phyloP scores from a whole-genome alignment of 2,113 vertebrate species.

The Eudyptes chrysolophus region DNA sequence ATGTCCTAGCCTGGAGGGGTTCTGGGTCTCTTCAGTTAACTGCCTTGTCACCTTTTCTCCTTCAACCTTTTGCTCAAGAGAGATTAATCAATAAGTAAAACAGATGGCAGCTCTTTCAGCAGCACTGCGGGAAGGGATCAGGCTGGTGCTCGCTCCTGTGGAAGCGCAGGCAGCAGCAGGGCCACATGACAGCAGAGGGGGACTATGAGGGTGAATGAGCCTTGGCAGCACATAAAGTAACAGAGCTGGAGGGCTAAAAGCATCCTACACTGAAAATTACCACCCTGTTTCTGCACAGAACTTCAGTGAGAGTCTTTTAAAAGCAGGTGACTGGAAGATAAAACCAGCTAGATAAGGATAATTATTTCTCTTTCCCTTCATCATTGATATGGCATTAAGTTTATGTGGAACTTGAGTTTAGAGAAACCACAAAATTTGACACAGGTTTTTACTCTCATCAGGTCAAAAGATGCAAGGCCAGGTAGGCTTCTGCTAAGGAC shows the following conservation, averaged over 20 bases:
- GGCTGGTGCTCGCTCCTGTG: neutral
- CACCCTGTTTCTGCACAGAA: neutral
- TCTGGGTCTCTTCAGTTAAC: neutral
- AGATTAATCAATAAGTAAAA: neutral
- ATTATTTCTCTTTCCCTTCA: neutral
- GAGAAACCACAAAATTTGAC: neutral
- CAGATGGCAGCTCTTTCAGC: neutral
- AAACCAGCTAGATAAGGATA: neutral
- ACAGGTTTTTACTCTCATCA: neutral
- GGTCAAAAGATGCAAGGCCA: neutral
- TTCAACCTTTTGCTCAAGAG: neutral
- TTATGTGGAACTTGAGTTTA: neutral
- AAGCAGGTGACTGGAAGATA: neutral
- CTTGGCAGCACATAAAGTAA: neutral
- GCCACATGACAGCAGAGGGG: neutral
- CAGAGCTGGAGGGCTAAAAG: neutral
- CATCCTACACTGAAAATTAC: neutral
- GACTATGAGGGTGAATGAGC: neutral
- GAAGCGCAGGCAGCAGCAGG: neutral
- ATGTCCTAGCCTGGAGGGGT: neutral
- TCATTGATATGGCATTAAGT: neutral
- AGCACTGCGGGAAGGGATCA: neutral
- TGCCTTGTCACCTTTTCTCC: neutral
- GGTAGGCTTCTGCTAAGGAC: neutral
- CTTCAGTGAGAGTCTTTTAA: neutral